Evolutionary conservation across 2,888 invertebrate species (phyloP), one percentile per base, ranked within the genome.

Genomic region (Oxystoma pomonae): DNA sequence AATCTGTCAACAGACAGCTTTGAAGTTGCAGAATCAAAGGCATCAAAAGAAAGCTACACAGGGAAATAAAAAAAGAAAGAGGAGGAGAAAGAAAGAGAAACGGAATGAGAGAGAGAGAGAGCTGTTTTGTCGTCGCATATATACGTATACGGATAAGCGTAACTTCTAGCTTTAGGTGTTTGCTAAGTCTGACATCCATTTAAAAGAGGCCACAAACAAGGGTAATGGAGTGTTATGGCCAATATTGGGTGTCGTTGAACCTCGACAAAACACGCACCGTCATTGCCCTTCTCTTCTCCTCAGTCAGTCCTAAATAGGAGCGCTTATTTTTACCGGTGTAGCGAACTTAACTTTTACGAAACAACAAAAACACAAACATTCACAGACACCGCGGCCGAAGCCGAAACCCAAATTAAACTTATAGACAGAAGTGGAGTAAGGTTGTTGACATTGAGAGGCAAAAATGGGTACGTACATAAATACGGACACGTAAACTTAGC

Each of bases 401-500:
- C 56, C 64, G 57, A 65, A 62, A 59, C 59, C 57, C 62, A 59
- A 65, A 65, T 65, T 65, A 65, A 60, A 59, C 62, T 62, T 35
- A 35, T 35, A 35, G 35, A 57, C 60, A 63, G 58, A 65, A 60
- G 57, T 65, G 60, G 65, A 65, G 65, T 65, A 60, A 62, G 65
- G 65, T 65, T 62, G 59, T 62, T 65, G 65, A 65, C 65, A 65
- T 65, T 60, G 61, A 53, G 57, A 61, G 64, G 60, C 62, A 55
- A 58, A 62, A 65, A 65, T 62, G 65, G 65, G 62, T 59, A 53
- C 62, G 59, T 35, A 35, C 35, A 12, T 35, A 35, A 35, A 35
- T 35, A 35, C 35, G 35, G 35, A 12, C 35, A 35, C 35, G 35
- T 35, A 35, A 35, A 3, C 12, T 35, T 35, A 35, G 35, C 35